Evolutionary conservation across 2,797 vertebrate genomes (phyloP).

Genomic region (Fundulus diaphanus): DNA sequence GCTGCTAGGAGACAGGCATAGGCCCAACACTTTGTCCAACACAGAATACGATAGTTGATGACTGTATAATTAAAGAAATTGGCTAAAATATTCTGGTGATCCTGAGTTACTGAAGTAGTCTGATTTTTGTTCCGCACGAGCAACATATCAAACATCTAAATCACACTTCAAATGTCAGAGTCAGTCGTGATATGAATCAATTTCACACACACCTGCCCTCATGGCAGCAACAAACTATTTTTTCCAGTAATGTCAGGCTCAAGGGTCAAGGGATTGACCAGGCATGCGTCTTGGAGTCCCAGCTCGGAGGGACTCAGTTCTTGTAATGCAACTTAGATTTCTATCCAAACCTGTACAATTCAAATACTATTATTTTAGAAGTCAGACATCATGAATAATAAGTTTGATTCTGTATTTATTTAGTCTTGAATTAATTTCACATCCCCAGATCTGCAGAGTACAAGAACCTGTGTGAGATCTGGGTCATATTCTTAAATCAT

Average conservation of each 20-base stretch:
- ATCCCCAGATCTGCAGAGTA: neutral
- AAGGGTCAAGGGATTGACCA: conserved; percentile 3
- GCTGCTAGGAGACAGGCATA: conserved; percentile 19
- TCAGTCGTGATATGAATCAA: neutral
- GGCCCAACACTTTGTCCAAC: conserved; percentile 44
- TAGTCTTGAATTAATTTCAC: neutral
- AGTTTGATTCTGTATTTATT: neutral
- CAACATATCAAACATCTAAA: neutral
- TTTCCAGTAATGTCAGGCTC: conserved; percentile 13
- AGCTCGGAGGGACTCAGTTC: neutral
- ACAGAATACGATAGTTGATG: conserved; percentile 44
- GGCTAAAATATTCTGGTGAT: neutral
- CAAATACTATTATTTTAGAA: neutral
- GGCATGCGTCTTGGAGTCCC: neutral
- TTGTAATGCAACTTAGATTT: neutral
- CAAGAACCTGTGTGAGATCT: neutral
- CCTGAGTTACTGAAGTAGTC: neutral
- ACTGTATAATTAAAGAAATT: conserved; percentile 26
- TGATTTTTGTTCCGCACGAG: neutral
- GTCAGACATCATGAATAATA: neutral
- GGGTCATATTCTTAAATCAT: neutral
- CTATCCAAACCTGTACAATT: neutral
- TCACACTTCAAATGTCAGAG: neutral
- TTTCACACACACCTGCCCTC: neutral
- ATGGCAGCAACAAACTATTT: neutral